Evolutionary conservation across 2,113 vertebrate genomes (phyloP).

Genomic region (Salvelinus sp.): DNA sequence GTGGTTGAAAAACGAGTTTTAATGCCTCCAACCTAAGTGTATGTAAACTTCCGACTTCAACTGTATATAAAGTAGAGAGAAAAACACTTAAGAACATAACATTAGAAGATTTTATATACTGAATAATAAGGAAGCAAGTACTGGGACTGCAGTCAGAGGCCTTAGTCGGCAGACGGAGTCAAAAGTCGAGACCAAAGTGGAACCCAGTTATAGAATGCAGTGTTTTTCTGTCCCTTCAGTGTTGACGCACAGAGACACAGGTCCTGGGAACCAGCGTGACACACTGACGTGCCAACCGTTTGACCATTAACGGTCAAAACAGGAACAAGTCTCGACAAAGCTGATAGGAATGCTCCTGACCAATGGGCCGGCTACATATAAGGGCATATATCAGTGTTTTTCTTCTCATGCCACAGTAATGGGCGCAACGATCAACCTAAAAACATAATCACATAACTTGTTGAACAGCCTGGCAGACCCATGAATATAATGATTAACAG

Average conservation of each 20-base stretch:
- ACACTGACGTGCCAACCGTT: not conserved
- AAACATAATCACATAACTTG: not conserved
- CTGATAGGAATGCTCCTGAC: constrained; percentile 20
- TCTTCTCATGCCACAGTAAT: too few relatives aligned
- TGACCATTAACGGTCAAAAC: constrained; percentile 60
- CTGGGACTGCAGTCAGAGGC: not conserved
- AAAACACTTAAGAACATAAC: not conserved
- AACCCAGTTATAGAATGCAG: not conserved
- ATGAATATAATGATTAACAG: not conserved
- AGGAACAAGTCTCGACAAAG: constrained; percentile 9
- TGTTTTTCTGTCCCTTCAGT: not conserved
- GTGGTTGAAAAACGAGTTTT: too few relatives aligned
- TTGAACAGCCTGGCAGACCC: not conserved
- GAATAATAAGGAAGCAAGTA: too few relatives aligned
- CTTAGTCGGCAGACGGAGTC: not conserved
- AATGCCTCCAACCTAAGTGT: too few relatives aligned
- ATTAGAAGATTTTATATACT: not conserved
- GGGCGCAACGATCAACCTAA: too few relatives aligned
- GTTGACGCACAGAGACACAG: not conserved
- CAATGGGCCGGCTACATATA: constrained; percentile 16
- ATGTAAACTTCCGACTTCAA: too few relatives aligned
- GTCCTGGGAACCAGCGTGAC: constrained; percentile 12
- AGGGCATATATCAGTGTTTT: constrained; percentile 19
- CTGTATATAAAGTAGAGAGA: not conserved
- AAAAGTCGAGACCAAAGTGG: not conserved